Conservation (phyloP, 2,797 vertebrate genomes). For the Rousettus madagascariensis region DNA sequence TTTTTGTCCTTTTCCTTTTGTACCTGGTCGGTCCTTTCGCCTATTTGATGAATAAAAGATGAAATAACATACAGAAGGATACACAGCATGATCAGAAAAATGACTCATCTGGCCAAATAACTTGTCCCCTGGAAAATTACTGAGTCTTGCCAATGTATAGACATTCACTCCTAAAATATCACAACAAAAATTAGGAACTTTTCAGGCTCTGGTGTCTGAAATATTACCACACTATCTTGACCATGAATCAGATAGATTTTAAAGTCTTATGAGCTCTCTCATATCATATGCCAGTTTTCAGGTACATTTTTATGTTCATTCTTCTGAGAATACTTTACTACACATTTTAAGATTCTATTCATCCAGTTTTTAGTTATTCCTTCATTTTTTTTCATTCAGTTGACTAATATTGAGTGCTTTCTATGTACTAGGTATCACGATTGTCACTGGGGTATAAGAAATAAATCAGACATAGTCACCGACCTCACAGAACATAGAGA, state of each 20-base stretch:
- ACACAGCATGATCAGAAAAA: slow-evolving; percentile 64
- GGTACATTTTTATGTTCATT: not conserved
- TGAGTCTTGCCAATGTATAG: slow-evolving; percentile 35
- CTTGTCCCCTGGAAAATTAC: slow-evolving; percentile 60
- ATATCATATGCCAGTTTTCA: not conserved
- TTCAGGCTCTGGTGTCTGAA: not conserved
- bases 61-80: slow-evolving; percentile 67
- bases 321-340: not conserved
- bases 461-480: not conserved
- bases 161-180: slow-evolving; percentile 44
- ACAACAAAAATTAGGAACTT: not conserved
- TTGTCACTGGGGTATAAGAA: not conserved
- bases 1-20: not conserved
- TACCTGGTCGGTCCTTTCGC: not conserved
- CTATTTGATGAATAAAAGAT: slow-evolving; percentile 44
- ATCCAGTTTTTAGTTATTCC: not conserved
- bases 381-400: not conserved
- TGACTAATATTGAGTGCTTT: not conserved
- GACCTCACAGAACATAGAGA: not conserved
- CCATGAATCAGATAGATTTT: not conserved
- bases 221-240: not conserved
- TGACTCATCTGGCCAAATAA: slow-evolving; percentile 66
- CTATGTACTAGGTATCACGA: not conserved
- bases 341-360: not conserved
- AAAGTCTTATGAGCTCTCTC: not conserved